Conservation (phyloP, 2,797 vertebrate species). For the Acomys russatus region DNA sequence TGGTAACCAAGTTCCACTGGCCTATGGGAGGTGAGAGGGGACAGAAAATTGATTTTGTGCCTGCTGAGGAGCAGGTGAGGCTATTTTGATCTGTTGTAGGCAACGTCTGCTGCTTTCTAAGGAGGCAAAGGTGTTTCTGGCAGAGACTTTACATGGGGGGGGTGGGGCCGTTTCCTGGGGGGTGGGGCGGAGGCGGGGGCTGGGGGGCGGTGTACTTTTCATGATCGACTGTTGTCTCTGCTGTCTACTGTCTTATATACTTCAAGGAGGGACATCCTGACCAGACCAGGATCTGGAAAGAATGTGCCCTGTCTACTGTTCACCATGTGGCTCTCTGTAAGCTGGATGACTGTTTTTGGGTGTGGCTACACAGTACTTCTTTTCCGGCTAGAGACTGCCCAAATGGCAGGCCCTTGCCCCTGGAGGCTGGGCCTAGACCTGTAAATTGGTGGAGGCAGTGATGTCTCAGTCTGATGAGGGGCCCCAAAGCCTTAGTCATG, state of each 20-base stretch:
- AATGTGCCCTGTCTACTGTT: not conserved
- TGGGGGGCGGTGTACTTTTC: not conserved
- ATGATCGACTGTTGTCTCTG: not conserved
- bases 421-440: not conserved
- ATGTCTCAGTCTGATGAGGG: not conserved
- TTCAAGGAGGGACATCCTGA: not conserved
- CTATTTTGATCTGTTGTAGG: not conserved
- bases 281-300: not conserved
- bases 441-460: not conserved
- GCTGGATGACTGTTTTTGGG: not conserved
- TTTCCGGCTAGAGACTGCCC: not conserved
- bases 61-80: not conserved
- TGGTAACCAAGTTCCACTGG: slow-evolving; percentile 78
- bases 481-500: not conserved
- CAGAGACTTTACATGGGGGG: not conserved
- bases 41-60: slow-evolving; percentile 78
- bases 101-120: not conserved
- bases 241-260: not conserved
- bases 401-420: not conserved
- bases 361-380: not conserved
- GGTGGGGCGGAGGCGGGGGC: not conserved
- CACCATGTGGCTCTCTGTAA: not conserved
- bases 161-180: not conserved
- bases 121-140: not conserved
- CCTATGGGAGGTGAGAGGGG: slow-evolving; percentile 50